phyloP scores from a whole-genome alignment of 2,888 invertebrate genomes.

The Cheilosia soror region DNA sequence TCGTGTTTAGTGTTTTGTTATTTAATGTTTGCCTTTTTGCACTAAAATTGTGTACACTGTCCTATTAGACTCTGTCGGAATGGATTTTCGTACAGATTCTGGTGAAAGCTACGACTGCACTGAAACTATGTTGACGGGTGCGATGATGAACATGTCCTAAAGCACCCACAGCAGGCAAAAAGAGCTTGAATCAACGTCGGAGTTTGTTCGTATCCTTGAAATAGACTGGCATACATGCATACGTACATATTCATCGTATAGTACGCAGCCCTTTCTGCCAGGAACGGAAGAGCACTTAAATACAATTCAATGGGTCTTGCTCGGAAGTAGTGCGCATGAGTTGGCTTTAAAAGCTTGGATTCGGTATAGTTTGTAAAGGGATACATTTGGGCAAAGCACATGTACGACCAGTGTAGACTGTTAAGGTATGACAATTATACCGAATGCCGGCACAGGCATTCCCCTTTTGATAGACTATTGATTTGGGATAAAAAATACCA shows the following conservation, averaged over 20 bases:
- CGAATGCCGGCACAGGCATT: slow-evolving; percentile 55
- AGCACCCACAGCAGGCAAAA: slow-evolving; percentile 25
- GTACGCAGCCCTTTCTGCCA: slow-evolving; percentile 7
- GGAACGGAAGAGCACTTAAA: slow-evolving; percentile 1
- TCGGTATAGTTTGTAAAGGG: slow-evolving; percentile 23
- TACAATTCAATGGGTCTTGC: slow-evolving; percentile 1
- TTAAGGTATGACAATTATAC: slow-evolving; percentile 11
- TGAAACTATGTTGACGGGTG: slow-evolving; percentile 43
- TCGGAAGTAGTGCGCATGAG: slow-evolving; percentile 45
- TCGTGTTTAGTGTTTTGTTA: slow-evolving; percentile 1
- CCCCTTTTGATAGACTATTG: slow-evolving; percentile 49
- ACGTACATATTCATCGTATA: background rate
- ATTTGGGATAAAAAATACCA: slow-evolving; percentile 51
- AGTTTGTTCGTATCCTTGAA: slow-evolving; percentile 59
- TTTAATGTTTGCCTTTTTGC: slow-evolving; percentile 9
- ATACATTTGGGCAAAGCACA: slow-evolving; percentile 31
- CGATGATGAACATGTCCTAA: slow-evolving; percentile 2
- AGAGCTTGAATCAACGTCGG: slow-evolving; percentile 46
- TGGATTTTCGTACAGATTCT: slow-evolving; percentile 24
- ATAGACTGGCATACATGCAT: slow-evolving; percentile 9
- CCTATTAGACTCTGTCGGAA: background rate
- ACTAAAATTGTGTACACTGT: background rate
- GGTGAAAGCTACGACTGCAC: slow-evolving; percentile 56
- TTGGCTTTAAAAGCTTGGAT: slow-evolving; percentile 52
- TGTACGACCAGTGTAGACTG: background rate